Evolutionary conservation across 1,140 invertebrate genomes (phyloP), one percentile per base, ranked within the genome.

Genomic region (Cherax destructor): DNA sequence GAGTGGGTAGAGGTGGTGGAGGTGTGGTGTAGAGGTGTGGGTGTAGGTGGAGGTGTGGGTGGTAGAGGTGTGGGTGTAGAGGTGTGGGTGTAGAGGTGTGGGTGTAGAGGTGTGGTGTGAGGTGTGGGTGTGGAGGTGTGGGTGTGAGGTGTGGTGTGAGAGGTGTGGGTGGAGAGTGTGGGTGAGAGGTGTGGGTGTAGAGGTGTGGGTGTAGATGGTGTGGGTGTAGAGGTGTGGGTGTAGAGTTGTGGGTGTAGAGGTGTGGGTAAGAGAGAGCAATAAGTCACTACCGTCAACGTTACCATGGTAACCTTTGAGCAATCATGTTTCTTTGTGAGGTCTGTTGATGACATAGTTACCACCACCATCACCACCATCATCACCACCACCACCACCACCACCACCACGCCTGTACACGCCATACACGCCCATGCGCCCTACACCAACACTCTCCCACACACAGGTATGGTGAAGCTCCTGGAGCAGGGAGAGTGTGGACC

Each of bases 271-370:
- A 56, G 52, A 13, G 52, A 5, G 52, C 52, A 56, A 5, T 56
- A 65, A 65, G 13, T 21, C 61, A 13, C 61, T 2, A 13, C 52
- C 5, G 21, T 18, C 18, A 65, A 5, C 21, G 21, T 86, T 41
- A 86, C 85, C 52, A 86, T 86, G 74, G 85, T 56, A 78, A 86
- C 85, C 74, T 86, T 86, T 86, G 85, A 86, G 85, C 85, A 86
- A 86, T 86, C 85, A 86, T 9, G 85, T 11, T 61, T 86, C 50
- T 86, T 86, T 86, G 85, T 86, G 13, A 47, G 21, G 49, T 30
- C 50, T 59, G 59, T 10, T 65, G 16, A 9, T 86, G 85, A 78
- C 50, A 86, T 6, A 59, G 52, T 18, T 56, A 69, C 74, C 11
- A 56, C 24, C 76, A 59, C 50, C 61, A 13, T 21, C 13, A 9